Percentiles rank a stretch among this genome's conserved stretches.
Conservation (phyloP, 2,797 vertebrate species). For the Luscinia luscinia region DNA sequence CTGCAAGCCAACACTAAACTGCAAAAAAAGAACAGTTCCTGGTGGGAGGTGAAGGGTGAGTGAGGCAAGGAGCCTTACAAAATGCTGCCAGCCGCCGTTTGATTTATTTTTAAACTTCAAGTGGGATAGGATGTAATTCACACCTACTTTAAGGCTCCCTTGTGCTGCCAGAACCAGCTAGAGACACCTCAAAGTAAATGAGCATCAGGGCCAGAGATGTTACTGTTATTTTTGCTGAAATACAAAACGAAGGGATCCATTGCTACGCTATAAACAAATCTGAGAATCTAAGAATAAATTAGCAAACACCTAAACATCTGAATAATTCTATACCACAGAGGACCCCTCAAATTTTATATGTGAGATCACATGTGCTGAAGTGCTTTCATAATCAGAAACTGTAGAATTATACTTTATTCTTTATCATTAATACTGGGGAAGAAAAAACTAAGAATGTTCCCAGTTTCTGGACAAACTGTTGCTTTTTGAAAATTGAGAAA, state of each 20-base stretch:
- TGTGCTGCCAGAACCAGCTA: conserved; percentile 10
- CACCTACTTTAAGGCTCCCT: conserved; percentile 47
- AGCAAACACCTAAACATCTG: background rate
- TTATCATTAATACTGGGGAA: background rate
- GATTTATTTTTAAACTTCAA: conserved; percentile 68
- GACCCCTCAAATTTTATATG: conserved; percentile 2
- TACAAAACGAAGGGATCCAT: background rate
- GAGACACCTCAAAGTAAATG: conserved; percentile 20
- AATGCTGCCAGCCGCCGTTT: conserved; percentile 11
- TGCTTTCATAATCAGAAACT: background rate
- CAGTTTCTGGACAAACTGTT: background rate
- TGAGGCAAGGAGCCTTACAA: conserved; percentile 44
- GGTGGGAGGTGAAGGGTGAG: conserved; percentile 59
- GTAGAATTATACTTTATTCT: background rate
- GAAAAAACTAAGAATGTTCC: background rate
- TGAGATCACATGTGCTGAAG: background rate
- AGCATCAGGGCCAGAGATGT: conserved; percentile 28
- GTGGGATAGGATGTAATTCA: conserved; percentile 63
- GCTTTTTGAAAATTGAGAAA: background rate
- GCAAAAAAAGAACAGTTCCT: conserved; percentile 34
- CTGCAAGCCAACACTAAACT: background rate
- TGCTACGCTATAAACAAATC: conserved; percentile 6
- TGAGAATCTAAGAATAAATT: background rate
- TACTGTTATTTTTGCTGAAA: conserved; percentile 23
- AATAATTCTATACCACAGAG: background rate